These are phyloP conservation scores for Drosophila truncata DNA, from an alignment of 1,140 invertebrate species.

Conservation along the genomic window DNA sequence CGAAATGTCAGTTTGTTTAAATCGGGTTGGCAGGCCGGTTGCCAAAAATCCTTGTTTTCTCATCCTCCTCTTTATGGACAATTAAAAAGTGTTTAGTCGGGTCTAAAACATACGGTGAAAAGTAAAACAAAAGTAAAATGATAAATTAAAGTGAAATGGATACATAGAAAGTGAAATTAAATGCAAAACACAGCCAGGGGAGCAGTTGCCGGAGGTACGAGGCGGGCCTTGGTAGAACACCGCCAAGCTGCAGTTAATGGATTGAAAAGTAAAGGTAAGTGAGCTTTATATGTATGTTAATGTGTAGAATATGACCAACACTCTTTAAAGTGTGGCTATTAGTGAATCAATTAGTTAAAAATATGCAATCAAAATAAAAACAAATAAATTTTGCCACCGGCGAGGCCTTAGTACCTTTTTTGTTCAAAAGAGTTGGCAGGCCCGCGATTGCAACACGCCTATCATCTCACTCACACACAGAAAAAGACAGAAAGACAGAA, in stretches of 20 bases:
- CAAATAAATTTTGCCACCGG: constrained; percentile 1
- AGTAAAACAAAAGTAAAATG: neutral
- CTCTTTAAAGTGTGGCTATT: neutral
- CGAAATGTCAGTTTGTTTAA: constrained; percentile 28
- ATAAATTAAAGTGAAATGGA: constrained; percentile 1
- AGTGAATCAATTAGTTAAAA: neutral
- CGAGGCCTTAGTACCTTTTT: constrained; percentile 32
- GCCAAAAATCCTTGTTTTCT: constrained; percentile 16
- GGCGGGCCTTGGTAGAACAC: neutral
- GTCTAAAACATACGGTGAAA: neutral
- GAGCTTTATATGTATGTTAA: no score
- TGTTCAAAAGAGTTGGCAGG: constrained; percentile 51
- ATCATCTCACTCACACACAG: constrained; percentile 82
- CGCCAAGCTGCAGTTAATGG: neutral
- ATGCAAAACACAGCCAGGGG: neutral
- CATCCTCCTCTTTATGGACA: neutral
- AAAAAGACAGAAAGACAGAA: constrained; percentile 73
- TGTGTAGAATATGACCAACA: no score
- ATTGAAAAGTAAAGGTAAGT: constrained; percentile 14
- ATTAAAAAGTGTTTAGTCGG: no score
- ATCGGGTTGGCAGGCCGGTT: constrained; percentile 29
- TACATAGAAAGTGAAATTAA: neutral
- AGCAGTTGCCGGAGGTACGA: neutral
- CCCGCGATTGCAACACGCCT: constrained; percentile 63
- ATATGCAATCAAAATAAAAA: neutral